Evolutionary conservation across 2,113 vertebrate genomes (phyloP).

Genomic region (Pseudopodoces humilis): DNA sequence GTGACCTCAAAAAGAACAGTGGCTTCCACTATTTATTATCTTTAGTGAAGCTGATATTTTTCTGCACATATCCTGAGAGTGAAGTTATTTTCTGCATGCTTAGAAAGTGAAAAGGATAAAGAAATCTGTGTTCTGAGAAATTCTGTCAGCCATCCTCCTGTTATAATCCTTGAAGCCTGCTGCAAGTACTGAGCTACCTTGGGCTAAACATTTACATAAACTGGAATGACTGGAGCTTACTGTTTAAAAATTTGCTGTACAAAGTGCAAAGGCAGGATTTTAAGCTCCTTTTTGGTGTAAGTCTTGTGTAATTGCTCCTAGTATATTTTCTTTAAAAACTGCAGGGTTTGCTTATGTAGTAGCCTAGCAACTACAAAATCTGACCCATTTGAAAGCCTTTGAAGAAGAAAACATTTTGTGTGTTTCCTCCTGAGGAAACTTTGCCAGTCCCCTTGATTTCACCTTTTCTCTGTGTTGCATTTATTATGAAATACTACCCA

Average conservation of each 20-base stretch:
- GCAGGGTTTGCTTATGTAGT: neutral
- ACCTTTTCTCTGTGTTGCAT: neutral
- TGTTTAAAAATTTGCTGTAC: neutral
- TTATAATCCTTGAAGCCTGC: neutral
- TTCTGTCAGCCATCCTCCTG: neutral
- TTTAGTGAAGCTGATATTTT: neutral
- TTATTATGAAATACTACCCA: neutral
- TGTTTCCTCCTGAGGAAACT: neutral
- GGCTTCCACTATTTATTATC: neutral
- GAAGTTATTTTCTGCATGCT: neutral
- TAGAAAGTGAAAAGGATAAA: neutral
- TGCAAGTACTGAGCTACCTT: neutral
- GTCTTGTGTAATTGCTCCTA: neutral
- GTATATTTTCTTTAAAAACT: neutral
- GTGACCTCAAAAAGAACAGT: neutral
- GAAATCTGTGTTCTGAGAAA: neutral
- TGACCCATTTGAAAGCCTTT: neutral
- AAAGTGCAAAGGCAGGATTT: neutral
- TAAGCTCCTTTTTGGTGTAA: neutral
- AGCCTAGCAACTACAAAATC: constrained; percentile 33
- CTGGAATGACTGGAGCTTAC: neutral
- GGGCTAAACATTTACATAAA: neutral
- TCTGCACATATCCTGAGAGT: neutral
- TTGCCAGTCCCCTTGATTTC: constrained; percentile 22
- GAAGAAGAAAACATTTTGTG: neutral